Conservation (phyloP, 37 sponge, comb jelly and placozoan genomes). For the Bolinopsis microptera region DNA sequence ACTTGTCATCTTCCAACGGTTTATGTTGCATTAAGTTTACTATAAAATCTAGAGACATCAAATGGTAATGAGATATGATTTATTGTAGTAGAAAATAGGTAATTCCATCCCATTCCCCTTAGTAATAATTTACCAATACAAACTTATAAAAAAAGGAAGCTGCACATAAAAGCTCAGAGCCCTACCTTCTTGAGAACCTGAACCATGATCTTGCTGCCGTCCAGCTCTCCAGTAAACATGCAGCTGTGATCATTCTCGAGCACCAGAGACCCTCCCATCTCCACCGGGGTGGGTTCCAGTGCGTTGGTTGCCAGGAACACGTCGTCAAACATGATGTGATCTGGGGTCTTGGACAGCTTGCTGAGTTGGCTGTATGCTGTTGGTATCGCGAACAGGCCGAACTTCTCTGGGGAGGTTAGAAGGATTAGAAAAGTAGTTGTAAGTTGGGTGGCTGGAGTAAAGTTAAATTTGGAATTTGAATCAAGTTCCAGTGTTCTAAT, state of each 20-base stretch:
- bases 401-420: conserved; percentile 56
- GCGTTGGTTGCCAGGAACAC: conserved; percentile 63
- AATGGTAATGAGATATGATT: too few species aligned
- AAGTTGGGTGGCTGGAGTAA: background rate
- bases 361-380: conserved; percentile 10
- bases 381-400: conserved; percentile 40
- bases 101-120: too few species aligned
- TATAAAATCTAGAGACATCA: too few species aligned
- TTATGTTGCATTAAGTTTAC: too few species aligned
- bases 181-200: conserved; percentile 62
- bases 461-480: too few species aligned
- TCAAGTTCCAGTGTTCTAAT: too few species aligned
- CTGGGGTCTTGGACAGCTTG: background rate
- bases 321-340: conserved; percentile 49
- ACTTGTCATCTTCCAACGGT: too few species aligned
- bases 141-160: background rate
- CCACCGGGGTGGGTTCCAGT: background rate
- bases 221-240: conserved; percentile 49
- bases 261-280: conserved; percentile 16
- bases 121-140: too few species aligned
- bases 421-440: background rate
- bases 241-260: conserved; percentile 20
- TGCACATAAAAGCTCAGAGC: background rate
- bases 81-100: too few species aligned
- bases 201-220: conserved; percentile 4